Conservation (phyloP, 2,797 vertebrate genomes). For the Gymnothorax javanicus region DNA sequence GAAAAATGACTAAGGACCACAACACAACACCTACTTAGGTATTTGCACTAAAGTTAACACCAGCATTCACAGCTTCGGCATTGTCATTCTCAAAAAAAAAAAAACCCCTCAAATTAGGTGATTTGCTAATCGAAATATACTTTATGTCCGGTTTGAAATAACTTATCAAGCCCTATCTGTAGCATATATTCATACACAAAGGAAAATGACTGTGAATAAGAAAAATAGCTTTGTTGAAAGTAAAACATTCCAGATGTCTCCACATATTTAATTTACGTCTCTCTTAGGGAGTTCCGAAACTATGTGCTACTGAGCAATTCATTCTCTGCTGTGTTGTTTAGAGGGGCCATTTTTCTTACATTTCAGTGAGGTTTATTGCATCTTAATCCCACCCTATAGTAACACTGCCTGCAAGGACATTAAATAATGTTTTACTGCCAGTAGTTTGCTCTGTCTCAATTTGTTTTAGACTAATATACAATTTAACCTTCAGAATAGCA, state of each 20-base stretch:
- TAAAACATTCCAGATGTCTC: slow-evolving; percentile 17
- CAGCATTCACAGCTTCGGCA: neutral
- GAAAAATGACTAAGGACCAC: too few relatives aligned
- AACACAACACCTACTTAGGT: neutral
- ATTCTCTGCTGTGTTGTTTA: slow-evolving; percentile 69
- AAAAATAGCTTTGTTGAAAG: slow-evolving; percentile 8
- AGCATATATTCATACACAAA: neutral
- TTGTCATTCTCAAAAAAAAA: neutral
- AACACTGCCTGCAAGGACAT: slow-evolving; percentile 69
- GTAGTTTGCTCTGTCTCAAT: slow-evolving; percentile 73
- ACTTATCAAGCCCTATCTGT: neutral
- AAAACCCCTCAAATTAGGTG: too few relatives aligned
- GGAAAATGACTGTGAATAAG: slow-evolving; percentile 1
- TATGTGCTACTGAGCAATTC: slow-evolving; percentile 62
- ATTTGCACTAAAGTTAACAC: neutral
- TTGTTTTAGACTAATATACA: slow-evolving; percentile 82
- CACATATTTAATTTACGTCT: slow-evolving; percentile 30
- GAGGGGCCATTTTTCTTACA: slow-evolving; percentile 71
- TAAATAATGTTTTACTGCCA: slow-evolving; percentile 75
- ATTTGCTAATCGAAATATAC: neutral
- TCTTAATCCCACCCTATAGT: slow-evolving; percentile 73
- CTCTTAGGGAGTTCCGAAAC: slow-evolving; percentile 35
- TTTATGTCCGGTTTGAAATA: neutral
- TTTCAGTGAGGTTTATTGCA: slow-evolving; percentile 72
- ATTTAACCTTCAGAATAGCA: slow-evolving; percentile 80